Conservation (phyloP, 1,140 invertebrate species). For the Bombus breviceps region DNA sequence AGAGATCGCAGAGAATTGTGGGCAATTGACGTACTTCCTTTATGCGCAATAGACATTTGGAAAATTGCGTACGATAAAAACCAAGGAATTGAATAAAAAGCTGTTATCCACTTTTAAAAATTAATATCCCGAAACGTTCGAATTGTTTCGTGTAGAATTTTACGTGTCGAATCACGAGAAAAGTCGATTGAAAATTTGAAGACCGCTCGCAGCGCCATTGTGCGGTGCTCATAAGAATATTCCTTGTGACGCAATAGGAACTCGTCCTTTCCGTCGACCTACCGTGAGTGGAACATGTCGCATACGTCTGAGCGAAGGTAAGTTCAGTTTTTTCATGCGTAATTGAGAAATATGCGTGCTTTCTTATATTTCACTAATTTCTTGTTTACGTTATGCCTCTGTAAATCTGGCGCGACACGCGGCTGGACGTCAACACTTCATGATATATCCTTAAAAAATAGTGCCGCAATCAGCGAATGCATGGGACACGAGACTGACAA, state of each 20-base stretch:
- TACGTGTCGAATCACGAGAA: background rate
- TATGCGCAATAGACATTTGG: constrained; percentile 56
- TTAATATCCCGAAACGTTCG: background rate
- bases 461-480: constrained; percentile 67
- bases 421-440: background rate
- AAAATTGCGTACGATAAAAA: constrained; percentile 21
- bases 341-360: constrained; percentile 11
- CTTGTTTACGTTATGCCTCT: background rate
- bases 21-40: constrained; percentile 65
- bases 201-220: constrained; percentile 50
- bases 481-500: constrained; percentile 85
- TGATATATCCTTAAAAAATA: constrained; percentile 40
- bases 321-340: constrained; percentile 79
- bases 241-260: constrained; percentile 76
- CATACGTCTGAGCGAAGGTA: constrained; percentile 89
- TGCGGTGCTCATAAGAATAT: constrained; percentile 63
- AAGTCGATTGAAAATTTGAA: constrained; percentile 37
- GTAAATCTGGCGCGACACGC: background rate
- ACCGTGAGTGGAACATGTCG: constrained; percentile 89
- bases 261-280: constrained; percentile 88
- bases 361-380: constrained; percentile 16
- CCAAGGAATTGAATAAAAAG: constrained; percentile 9
- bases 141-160: background rate
- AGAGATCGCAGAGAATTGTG: constrained; percentile 12
- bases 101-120: background rate